Conservation (phyloP, 2,113 vertebrate genomes). For the Alaudala cheleensis region DNA sequence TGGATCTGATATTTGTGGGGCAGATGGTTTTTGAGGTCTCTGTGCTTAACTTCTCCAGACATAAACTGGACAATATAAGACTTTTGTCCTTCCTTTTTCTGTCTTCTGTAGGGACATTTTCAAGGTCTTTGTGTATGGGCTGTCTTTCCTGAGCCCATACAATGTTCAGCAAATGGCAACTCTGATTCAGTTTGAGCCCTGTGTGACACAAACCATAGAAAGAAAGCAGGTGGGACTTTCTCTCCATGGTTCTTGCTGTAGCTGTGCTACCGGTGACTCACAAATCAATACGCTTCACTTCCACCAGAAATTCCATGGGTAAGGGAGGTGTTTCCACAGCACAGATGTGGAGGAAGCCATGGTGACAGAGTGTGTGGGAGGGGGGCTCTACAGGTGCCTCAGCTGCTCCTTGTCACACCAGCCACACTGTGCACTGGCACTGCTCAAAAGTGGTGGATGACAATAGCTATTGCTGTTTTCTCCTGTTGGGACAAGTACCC, state of each 20-base stretch:
- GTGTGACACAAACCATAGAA: not conserved
- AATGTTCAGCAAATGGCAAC: not conserved
- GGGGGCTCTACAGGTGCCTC: not conserved
- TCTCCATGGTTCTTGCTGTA: not conserved
- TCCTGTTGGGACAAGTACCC: slow-evolving; percentile 35
- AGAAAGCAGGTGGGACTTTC: not conserved
- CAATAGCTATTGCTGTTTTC: slow-evolving; percentile 14
- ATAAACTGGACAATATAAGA: not conserved
- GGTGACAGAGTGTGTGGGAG: not conserved
- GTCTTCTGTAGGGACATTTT: not conserved
- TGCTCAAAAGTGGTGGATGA: not conserved
- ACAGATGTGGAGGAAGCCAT: slow-evolving; percentile 9
- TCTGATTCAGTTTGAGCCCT: not conserved
- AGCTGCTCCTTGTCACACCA: not conserved
- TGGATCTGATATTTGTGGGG: rapidly evolving
- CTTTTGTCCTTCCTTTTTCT: not conserved
- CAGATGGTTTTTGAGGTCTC: not conserved
- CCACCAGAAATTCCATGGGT: not conserved
- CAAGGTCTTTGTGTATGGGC: not conserved
- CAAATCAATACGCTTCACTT: not conserved
- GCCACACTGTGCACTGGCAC: not conserved
- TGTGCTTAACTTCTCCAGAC: not conserved
- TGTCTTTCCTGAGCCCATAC: not conserved
- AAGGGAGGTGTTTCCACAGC: not conserved
- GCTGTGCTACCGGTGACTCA: not conserved